phyloP scores from a whole-genome alignment of 2,113 vertebrate genomes.

The Tympanuchus pallidicinctus region DNA sequence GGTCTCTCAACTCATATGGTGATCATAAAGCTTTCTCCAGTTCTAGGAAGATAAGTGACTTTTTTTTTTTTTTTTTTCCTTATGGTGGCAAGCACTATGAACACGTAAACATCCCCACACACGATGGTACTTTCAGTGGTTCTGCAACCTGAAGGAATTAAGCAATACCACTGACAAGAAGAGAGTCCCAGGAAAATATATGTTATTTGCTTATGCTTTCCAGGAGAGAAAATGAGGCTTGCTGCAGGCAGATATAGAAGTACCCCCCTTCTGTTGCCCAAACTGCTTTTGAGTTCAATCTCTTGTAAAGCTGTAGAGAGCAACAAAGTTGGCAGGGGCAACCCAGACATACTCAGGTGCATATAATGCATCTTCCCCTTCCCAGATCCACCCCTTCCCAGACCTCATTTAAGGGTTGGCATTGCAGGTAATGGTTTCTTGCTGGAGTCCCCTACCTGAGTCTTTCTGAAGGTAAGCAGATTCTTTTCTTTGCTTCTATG shows the following conservation, averaged over 20 bases:
- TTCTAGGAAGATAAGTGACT: not conserved
- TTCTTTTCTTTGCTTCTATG: no score
- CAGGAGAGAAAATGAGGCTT: not conserved
- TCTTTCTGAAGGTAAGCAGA: no score
- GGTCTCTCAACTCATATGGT: not conserved
- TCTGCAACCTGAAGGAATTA: not conserved
- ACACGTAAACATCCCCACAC: not conserved
- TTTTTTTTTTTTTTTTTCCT: not conserved
- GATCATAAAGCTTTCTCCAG: rapidly evolving
- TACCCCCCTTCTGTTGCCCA: not conserved
- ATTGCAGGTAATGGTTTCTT: no score
- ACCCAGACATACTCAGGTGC: no score
- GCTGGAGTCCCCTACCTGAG: no score
- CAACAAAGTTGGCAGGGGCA: not conserved
- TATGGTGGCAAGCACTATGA: not conserved
- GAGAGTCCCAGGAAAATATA: not conserved
- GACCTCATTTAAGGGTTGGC: no score
- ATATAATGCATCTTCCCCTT: no score
- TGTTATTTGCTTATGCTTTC: not conserved
- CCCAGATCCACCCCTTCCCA: no score
- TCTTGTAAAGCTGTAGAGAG: not conserved
- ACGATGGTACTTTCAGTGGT: not conserved
- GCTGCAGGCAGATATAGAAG: not conserved
- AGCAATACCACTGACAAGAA: not conserved
- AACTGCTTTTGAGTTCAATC: not conserved